Evolutionary conservation across 2,888 invertebrate species (phyloP), one percentile per base, ranked within the genome.

Genomic region (Periphyllus acericola): DNA sequence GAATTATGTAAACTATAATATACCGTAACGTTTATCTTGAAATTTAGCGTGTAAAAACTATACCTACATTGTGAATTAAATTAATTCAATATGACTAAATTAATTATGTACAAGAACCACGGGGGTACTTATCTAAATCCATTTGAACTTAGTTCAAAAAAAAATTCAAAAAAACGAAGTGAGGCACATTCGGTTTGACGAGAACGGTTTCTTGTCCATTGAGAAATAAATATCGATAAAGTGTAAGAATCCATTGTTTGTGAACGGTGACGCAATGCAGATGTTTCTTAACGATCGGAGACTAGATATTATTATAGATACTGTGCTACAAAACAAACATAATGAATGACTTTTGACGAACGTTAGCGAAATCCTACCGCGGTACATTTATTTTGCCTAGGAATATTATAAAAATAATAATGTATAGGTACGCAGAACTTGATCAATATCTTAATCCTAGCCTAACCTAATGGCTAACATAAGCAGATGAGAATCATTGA

Each of bases 401-500:
- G n/a, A 21, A 55, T 55, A 55, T 60, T 21, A 60, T 25, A 60
- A 17, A 60, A 6, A 1, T 60, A 60, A 5, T 25, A 6, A 55
- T 11, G 17, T 6, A 60, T 60, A 60, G 1, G 1, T 6, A 25
- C 17, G 32, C 40, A 52, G 52, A 21, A 32, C 25, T 82, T 32
- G 36, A 82, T 82, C 46, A 32, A 68, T 71, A 82, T 71, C 46
- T 32, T 46, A 80, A n/a, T n/a, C n/a, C n/a, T n/a, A n/a, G n/a
- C n/a, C n/a, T n/a, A n/a, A n/a, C n/a, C n/a, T n/a, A n/a, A 66
- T 71, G 71, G 71, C 32, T 32, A 71, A 71, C 71, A 71, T 71
- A 40, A 71, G 81, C 81, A 29, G 68, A 68, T 29, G 71, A 46
- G 32, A 32, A 71, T 71, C 52, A 71, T 52, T 71, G 72, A n/a